phyloP scores from a whole-genome alignment of 2,113 vertebrate species.

The Petroica traversi region DNA sequence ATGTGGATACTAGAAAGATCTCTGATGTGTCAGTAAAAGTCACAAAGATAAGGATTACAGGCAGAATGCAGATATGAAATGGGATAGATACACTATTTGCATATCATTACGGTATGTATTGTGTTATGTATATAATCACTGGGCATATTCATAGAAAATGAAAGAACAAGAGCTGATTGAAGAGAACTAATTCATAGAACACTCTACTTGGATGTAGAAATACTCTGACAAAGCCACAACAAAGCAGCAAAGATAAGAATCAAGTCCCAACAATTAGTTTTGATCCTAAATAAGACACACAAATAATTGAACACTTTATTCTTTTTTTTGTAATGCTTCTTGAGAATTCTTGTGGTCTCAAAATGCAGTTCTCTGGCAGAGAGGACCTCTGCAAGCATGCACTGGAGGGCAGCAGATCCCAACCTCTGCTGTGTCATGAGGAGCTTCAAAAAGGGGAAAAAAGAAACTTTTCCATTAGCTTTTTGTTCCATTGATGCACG shows the following conservation, averaged over 20 bases:
- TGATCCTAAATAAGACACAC: not conserved
- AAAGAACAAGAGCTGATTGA: not conserved
- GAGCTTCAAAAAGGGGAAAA: rapidly evolving
- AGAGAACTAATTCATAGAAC: not conserved
- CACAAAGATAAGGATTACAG: not conserved
- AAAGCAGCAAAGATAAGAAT: not conserved
- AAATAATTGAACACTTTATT: not conserved
- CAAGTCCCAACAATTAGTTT: not conserved
- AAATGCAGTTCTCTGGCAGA: not conserved
- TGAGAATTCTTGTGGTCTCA: not conserved
- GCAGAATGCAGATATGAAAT: not conserved
- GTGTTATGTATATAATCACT: not conserved
- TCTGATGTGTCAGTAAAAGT: not conserved
- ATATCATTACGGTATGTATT: not conserved
- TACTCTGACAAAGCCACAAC: not conserved
- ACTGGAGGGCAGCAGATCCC: conserved; percentile 43
- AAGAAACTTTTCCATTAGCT: not conserved
- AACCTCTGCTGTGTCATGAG: not conserved
- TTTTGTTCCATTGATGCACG: rapidly evolving
- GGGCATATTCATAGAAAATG: not conserved
- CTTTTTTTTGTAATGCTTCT: not conserved
- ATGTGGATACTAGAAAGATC: not conserved
- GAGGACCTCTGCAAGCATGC: not conserved
- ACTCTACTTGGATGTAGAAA: not conserved
- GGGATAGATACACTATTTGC: not conserved